Percentiles rank a stretch among this genome's conserved stretches.
Evolutionary conservation across 1,140 invertebrate species (phyloP).

Genomic region (Drosophila fuyamai): DNA sequence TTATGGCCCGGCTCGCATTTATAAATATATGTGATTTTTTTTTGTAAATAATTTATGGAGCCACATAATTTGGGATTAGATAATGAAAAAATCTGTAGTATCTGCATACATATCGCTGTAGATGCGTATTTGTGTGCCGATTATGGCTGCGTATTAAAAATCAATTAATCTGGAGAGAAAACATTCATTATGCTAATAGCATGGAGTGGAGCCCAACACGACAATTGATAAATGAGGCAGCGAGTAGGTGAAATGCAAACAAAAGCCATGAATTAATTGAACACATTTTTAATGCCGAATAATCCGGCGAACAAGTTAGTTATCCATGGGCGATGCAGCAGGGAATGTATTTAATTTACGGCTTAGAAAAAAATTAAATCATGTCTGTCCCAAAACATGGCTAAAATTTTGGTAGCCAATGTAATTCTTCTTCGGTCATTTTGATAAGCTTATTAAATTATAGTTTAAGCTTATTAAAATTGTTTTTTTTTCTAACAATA

Average conservation of each 20-base stretch:
- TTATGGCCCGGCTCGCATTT: conserved; percentile 11
- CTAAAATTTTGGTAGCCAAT: neutral
- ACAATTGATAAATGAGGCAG: conserved; percentile 42
- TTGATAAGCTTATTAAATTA: neutral
- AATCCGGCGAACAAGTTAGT: conserved; percentile 28
- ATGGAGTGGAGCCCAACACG: neutral
- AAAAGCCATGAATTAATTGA: conserved; percentile 45
- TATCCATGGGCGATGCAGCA: neutral
- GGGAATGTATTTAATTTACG: conserved; percentile 33
- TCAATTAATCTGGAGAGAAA: conserved; percentile 54
- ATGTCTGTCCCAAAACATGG: neutral
- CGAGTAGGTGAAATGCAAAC: conserved; percentile 27
- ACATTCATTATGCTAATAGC: conserved; percentile 54
- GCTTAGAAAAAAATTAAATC: conserved; percentile 34
- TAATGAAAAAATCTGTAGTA: conserved; percentile 21
- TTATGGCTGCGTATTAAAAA: conserved; percentile 51
- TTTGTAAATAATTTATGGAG: conserved; percentile 56
- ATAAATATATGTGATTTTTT: conserved; percentile 12
- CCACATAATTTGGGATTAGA: conserved; percentile 62
- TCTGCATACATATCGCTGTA: conserved; percentile 7
- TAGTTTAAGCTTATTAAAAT: neutral
- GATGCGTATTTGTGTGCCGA: conserved; percentile 6
- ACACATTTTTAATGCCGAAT: conserved; percentile 38
- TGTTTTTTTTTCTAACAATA: too few relatives aligned
- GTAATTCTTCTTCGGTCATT: neutral